Evolutionary conservation across 2,113 vertebrate species (phyloP).

Genomic region (Rynchops niger): DNA sequence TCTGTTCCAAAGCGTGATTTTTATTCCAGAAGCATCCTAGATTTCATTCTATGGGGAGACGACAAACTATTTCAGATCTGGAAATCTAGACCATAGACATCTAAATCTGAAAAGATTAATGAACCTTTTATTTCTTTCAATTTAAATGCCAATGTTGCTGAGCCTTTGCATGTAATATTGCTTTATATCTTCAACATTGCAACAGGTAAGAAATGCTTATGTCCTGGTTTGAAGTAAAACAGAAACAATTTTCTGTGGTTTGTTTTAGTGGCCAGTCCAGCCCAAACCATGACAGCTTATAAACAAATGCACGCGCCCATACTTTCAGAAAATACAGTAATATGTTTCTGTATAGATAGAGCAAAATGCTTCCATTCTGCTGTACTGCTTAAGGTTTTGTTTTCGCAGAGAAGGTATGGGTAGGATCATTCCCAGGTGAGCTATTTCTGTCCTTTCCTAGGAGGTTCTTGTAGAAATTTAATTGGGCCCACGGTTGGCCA

Average conservation of each 20-base stretch:
- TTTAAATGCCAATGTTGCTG: background rate
- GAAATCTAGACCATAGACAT: background rate
- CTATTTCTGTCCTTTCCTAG: background rate
- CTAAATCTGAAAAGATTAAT: background rate
- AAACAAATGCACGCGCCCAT: background rate
- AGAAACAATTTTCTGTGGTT: background rate
- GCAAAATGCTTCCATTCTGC: background rate
- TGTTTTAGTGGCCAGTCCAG: background rate
- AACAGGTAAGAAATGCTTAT: background rate
- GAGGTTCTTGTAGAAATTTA: background rate
- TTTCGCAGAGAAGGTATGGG: background rate
- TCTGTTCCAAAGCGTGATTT: background rate
- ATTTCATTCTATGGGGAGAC: background rate
- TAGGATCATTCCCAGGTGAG: background rate
- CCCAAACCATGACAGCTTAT: background rate
- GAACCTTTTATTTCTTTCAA: background rate
- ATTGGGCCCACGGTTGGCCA: background rate
- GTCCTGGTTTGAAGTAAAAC: background rate
- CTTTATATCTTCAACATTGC: background rate
- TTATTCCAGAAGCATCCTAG: background rate
- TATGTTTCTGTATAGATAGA: background rate
- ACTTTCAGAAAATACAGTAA: background rate
- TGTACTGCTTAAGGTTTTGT: background rate
- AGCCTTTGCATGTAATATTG: background rate
- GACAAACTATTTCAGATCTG: background rate